These are phyloP conservation scores for Gambusia affinis DNA, from an alignment of 2,113 vertebrate species.

Conservation along the genomic window DNA sequence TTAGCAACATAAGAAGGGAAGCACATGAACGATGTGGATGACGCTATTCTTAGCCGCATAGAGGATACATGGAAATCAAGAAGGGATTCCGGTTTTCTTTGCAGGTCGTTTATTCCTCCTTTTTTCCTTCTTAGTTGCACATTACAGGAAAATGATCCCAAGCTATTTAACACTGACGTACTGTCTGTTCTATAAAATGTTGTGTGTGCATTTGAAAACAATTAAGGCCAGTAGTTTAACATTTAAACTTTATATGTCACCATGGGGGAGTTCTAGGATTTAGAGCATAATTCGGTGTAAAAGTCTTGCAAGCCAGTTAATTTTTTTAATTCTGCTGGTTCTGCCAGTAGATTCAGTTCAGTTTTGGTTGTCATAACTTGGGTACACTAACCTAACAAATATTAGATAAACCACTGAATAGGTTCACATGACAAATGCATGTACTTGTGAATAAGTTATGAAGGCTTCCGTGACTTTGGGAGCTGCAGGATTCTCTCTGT, in stretches of 20 bases:
- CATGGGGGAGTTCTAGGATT: not conserved
- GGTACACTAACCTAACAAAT: not conserved
- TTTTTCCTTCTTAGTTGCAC: not conserved
- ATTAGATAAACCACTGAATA: not conserved
- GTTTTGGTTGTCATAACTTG: not conserved
- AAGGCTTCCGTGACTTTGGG: not conserved
- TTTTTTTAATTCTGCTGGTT: not conserved
- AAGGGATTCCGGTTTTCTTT: constrained; percentile 16
- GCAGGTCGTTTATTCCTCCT: constrained; percentile 12
- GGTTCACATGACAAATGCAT: not conserved
- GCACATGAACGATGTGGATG: constrained; percentile 25
- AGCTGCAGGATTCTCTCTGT: not conserved
- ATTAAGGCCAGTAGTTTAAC: not conserved
- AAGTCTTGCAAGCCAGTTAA: not conserved
- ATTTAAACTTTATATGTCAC: not conserved
- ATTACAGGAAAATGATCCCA: not conserved
- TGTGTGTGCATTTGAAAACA: not conserved
- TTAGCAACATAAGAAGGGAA: constrained; percentile 37
- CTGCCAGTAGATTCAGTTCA: not conserved
- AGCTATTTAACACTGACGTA: not conserved
- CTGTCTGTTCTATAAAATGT: not conserved
- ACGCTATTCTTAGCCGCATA: constrained; percentile 43
- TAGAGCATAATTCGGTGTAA: not conserved
- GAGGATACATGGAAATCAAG: constrained; percentile 31
- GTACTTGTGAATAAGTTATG: not conserved